These are phyloP conservation scores for Anastrepha ludens DNA, from an alignment of 1,140 invertebrate genomes.

Conservation along the genomic window DNA sequence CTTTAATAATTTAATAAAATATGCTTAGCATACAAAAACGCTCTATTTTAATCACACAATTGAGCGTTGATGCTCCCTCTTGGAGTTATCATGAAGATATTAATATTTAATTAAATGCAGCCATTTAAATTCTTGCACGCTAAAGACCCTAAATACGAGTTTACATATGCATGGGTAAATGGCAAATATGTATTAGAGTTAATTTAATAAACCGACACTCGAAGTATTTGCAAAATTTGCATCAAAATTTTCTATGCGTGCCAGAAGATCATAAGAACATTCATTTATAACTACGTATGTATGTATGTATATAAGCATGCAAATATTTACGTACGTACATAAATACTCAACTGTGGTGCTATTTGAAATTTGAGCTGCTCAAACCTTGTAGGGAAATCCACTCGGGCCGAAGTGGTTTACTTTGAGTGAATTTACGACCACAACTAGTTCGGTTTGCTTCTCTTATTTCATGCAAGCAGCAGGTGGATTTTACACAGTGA, in stretches of 20 bases:
- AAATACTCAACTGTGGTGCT: not conserved
- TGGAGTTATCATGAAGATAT: not conserved
- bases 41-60: conserved; percentile 27
- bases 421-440: no score
- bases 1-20: not conserved
- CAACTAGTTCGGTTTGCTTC: no score
- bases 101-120: conserved; percentile 45
- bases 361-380: conserved; percentile 28
- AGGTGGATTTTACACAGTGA: no score
- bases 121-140: conserved; percentile 26
- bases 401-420: no score
- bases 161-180: not conserved
- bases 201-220: conserved; percentile 53
- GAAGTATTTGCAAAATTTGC: conserved; percentile 39
- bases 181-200: not conserved
- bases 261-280: not conserved
- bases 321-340: no score
- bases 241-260: conserved; percentile 33
- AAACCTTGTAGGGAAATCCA: not conserved
- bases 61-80: not conserved
- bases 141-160: not conserved
- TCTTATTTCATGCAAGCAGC: no score
- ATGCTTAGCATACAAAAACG: not conserved
- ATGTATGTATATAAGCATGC: no score
- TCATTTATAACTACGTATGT: not conserved